phyloP scores from a whole-genome alignment of 2,888 invertebrate genomes.

The Polydrusus pterygomalis region DNA sequence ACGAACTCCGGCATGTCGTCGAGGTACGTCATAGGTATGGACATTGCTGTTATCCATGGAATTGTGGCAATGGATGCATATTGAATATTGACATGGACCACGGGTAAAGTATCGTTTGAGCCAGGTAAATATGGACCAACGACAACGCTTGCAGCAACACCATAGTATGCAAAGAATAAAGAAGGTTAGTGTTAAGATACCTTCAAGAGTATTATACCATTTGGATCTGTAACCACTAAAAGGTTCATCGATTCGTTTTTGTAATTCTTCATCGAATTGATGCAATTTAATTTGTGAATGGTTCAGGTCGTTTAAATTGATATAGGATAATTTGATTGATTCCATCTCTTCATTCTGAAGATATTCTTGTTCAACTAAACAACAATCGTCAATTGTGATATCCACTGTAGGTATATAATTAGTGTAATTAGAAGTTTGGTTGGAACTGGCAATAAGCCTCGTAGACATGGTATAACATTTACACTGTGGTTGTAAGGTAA shows the following conservation, averaged over 20 bases:
- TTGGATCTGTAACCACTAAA: constrained; percentile 32
- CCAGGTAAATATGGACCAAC: neutral
- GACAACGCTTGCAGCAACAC: neutral
- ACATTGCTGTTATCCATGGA: no score
- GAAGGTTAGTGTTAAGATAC: no score
- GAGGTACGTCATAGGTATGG: no score
- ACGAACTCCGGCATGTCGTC: no score
- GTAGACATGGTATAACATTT: constrained; percentile 33
- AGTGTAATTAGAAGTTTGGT: constrained; percentile 28
- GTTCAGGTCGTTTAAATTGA: constrained; percentile 48
- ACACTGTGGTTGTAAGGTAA: constrained; percentile 15
- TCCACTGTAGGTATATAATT: constrained; percentile 30
- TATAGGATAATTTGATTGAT: constrained; percentile 34
- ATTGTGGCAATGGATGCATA: no score
- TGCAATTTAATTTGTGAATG: constrained; percentile 45
- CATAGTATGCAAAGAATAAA: constrained; percentile 16
- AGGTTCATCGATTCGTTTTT: constrained; percentile 40
- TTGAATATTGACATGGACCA: neutral
- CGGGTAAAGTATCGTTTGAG: neutral
- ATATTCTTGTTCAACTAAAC: constrained; percentile 29
- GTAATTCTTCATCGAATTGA: constrained; percentile 48
- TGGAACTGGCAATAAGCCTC: neutral
- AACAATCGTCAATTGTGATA: constrained; percentile 32
- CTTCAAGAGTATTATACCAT: no score
- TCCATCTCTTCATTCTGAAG: constrained; percentile 35